Evolutionary conservation across 2,797 vertebrate genomes (phyloP).

Genomic region (Arremon brunneinucha): DNA sequence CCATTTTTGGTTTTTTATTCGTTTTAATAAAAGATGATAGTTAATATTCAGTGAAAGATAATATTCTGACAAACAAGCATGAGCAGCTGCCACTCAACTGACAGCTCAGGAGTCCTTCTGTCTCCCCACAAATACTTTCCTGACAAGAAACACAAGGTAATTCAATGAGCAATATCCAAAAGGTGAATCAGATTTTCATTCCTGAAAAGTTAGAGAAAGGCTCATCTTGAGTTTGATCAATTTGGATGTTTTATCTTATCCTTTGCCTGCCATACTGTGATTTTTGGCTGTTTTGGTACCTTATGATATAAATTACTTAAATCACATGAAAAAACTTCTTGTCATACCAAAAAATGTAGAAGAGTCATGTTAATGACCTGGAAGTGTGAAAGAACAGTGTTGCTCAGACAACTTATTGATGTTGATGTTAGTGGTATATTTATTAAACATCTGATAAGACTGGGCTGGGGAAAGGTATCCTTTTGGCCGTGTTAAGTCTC

Average conservation of each 20-base stretch:
- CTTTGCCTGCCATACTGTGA: background rate
- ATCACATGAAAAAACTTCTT: background rate
- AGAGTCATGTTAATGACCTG: background rate
- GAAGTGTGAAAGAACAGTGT: background rate
- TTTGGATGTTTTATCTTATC: background rate
- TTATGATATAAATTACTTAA: background rate
- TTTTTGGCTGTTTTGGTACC: background rate
- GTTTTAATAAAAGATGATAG: background rate
- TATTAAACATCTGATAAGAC: background rate
- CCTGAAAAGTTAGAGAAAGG: background rate
- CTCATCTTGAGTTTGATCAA: background rate
- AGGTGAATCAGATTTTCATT: background rate
- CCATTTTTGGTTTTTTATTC: background rate
- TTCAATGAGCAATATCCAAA: background rate
- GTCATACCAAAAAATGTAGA: background rate
- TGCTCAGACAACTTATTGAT: background rate
- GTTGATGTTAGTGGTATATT: background rate
- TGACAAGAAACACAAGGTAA: background rate
- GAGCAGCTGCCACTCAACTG: background rate
- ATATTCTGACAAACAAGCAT: background rate
- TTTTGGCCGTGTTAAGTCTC: background rate
- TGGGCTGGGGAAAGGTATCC: accelerated
- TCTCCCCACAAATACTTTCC: background rate
- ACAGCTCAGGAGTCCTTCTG: background rate
- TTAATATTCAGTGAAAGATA: background rate